Percentiles rank a stretch among this genome's conserved stretches.
Evolutionary conservation across 1,140 invertebrate genomes (phyloP).

Genomic region (Globodera rostochiensis): DNA sequence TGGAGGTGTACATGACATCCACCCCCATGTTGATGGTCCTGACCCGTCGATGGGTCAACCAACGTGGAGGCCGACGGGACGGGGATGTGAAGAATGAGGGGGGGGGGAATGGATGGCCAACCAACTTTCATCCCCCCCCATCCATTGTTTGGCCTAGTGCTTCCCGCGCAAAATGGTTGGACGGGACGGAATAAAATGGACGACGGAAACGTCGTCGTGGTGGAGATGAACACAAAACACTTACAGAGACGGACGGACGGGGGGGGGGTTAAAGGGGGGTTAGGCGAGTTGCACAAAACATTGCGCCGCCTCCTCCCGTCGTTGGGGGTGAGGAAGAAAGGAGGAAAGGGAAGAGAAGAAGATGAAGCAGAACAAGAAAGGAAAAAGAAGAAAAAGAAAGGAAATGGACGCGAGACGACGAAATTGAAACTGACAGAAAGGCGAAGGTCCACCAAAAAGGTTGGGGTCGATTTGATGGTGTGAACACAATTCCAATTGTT

Average conservation of each 20-base stretch:
- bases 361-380: background rate
- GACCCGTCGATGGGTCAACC: background rate
- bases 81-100: too few species aligned
- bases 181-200: background rate
- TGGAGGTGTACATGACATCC: too few species aligned
- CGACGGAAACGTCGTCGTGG: background rate
- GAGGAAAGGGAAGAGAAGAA: background rate
- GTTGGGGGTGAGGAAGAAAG: background rate
- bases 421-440: background rate
- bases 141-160: background rate
- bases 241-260: background rate
- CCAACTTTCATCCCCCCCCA: background rate
- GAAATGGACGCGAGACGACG: background rate
- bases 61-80: too few species aligned
- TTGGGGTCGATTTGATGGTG: background rate
- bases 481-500: too few species aligned
- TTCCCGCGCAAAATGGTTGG: background rate
- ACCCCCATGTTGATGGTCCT: background rate
- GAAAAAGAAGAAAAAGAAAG: background rate
- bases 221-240: background rate
- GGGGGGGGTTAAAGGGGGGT: too few species aligned
- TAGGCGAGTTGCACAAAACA: background rate
- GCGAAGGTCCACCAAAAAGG: background rate
- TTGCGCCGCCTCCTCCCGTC: too few species aligned
- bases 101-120: background rate